Base-by-base conservation (phyloP, 2,113 vertebrate species). In the Alexandromys fortis region DNA sequence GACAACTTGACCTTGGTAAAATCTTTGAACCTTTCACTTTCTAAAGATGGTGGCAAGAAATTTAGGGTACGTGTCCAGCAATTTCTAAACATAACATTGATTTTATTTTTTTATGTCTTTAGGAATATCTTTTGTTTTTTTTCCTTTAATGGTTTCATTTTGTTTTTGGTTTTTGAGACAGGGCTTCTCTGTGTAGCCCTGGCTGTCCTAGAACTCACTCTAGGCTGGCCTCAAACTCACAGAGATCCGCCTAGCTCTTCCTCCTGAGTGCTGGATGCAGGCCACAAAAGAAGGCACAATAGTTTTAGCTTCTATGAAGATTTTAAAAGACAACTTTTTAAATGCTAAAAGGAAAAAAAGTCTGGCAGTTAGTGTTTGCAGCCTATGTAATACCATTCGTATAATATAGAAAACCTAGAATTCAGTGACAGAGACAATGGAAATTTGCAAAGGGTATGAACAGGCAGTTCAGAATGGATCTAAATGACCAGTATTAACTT, bases 1-100 rank as follows among this genome's bases (percentile, higher is more conserved):
- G 99, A 99, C 49, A 98, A 98, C 95, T 79, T 99, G 96, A 94
- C 97, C 0, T 97, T 89, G 91, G 92, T 99, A 90, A 98, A 82
- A 38, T 98, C 98, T 45, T 94, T 99, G 94, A 99, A 99, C 96
- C 99, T 99, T 97, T 99, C 98, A 87, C 98, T 98, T 76, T 91
- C 97, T 73, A 98, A 98, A 96, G 98, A 98, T 94, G 98, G 98
- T 75, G 98, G 98, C 94, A 99, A 99, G 97, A 99, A 99, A 96
- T 99, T 99, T 97, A 99, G 98, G 98, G 99, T 99, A 98, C 63
- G 96, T 95, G 96, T 67, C 33, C 65, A 96, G 47, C 26, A 92
- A 58, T 55, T 91, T 63, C 30, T 95, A 75, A 96, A n/a, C 58
- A 73, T 83, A 49, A 65, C 73, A 94, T 22, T 87, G 21, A 91